phyloP scores from a whole-genome alignment of 2,113 vertebrate species.

The Tetraodon nigroviridis region DNA sequence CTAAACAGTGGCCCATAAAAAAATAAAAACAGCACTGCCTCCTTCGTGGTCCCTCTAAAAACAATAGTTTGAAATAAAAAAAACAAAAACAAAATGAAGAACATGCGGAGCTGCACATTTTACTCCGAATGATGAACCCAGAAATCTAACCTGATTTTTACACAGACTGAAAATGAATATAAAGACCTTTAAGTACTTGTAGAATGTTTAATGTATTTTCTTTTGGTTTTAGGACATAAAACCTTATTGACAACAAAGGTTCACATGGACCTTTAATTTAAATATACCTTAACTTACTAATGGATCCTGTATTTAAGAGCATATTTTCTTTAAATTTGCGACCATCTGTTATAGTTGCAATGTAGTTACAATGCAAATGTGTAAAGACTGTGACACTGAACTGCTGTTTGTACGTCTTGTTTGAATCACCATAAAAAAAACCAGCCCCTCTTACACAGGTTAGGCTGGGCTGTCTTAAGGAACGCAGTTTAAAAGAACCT shows the following conservation, averaged over 20 bases:
- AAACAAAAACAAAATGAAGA: constrained; percentile 10
- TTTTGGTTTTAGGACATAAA: constrained; percentile 52
- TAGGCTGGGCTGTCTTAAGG: constrained; percentile 29
- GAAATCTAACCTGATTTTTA: constrained; percentile 25
- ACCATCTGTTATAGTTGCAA: constrained; percentile 27
- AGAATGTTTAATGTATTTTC: constrained; percentile 44
- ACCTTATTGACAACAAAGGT: constrained; percentile 33
- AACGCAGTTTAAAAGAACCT: constrained; percentile 45
- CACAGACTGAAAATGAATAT: constrained; percentile 59
- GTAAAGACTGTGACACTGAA: constrained; percentile 13
- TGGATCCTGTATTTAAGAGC: constrained; percentile 24
- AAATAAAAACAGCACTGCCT: constrained; percentile 56
- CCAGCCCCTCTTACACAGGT: constrained; percentile 20
- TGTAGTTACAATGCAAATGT: constrained; percentile 21
- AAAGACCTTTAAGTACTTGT: constrained; percentile 44
- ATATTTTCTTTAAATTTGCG: constrained; percentile 27
- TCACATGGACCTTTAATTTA: constrained; percentile 28
- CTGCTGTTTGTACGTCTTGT: constrained; percentile 31
- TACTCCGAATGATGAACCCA: constrained; percentile 12
- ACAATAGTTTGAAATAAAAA: constrained; percentile 25
- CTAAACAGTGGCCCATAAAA: constrained; percentile 29
- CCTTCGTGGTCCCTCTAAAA: constrained; percentile 58
- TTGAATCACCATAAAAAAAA: constrained; percentile 37
- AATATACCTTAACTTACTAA: constrained; percentile 42
- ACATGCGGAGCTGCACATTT: constrained; percentile 42